These are phyloP conservation scores for Eriosoma lanigerum DNA, from an alignment of 1,140 invertebrate species.

Conservation along the genomic window DNA sequence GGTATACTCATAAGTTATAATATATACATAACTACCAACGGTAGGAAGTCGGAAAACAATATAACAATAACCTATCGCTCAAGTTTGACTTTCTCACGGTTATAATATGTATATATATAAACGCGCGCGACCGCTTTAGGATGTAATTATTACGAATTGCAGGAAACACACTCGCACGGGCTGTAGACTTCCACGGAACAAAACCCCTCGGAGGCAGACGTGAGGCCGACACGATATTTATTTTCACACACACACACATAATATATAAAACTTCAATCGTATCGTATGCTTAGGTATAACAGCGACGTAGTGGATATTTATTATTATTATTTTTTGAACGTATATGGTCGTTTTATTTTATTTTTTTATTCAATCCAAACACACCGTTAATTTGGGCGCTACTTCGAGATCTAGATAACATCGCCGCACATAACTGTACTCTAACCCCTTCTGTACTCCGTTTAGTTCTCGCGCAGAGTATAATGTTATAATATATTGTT, in stretches of 20 bases:
- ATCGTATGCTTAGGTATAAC: too few species aligned
- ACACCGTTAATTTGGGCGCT: conserved; percentile 38
- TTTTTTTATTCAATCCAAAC: conserved; percentile 5
- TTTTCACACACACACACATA: background rate
- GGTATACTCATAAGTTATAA: background rate
- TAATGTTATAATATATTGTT: background rate
- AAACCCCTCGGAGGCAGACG: conserved; percentile 40
- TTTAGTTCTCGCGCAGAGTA: background rate
- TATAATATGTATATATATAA: background rate
- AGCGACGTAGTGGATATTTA: background rate
- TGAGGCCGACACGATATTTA: conserved; percentile 1
- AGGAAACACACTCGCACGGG: conserved; percentile 26
- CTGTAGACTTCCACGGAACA: background rate
- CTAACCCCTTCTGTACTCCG: background rate
- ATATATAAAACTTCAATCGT: too few species aligned
- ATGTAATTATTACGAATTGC: conserved; percentile 36
- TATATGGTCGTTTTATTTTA: conserved; percentile 2
- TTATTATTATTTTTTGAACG: background rate
- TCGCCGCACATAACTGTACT: conserved; percentile 28
- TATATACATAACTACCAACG: too few species aligned
- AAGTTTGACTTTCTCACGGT: conserved; percentile 39
- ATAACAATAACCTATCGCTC: too few species aligned
- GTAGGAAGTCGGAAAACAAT: too few species aligned
- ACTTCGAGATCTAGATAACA: background rate
- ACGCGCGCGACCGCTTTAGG: background rate